Base-by-base conservation (phyloP, 2,888 invertebrate species). In the Nephrotoma guestfalica region DNA sequence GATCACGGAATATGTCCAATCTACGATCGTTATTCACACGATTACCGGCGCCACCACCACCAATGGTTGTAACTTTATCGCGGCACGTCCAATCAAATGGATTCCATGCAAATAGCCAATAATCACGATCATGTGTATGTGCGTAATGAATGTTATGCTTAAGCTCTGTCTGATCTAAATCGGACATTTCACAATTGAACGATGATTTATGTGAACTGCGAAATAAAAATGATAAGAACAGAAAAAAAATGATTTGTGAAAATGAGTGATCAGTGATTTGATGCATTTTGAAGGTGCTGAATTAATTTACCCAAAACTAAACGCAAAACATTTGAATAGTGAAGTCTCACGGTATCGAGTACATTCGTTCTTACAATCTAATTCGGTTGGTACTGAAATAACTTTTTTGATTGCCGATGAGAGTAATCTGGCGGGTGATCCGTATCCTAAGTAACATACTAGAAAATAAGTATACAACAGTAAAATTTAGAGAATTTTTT, bases 401-500 rank as follows among this genome's bases (percentile, higher is more conserved):
- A 94, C 93, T 51, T 95, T 95, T 87, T 94, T 93, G 0, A 94
- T 93, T 0, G 95, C 94, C 0, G 93, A 91, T 0, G 95, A 93
- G 0, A 94, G 92, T 5, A 97, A 91, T 88, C 93, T 93, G 0
- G 96, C 96, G 0, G 96, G 94, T n/a, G 93, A 94, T 85, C 95
- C 95, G 90, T 96, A 96, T 87, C 95, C 95, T 43, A 96, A 92
- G 89, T 96, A 97, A 89, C 96, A 97, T 88, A 94, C 96, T 95
- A 92, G 86, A 71, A 71, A 71, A 88, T 87, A 42, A 87, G n/a
- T 41, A 30, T 30, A 30, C 30, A 30, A 30, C 30, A 5, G 18
- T 30, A 85, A 83, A 41, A 87, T 87, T 85, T 71, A 42, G 86
- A n/a, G 71, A 30, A 51, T 51, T 51, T 51, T 51, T 15, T 6